Evolutionary conservation across 2,797 vertebrate genomes (phyloP), one percentile per base, ranked within the genome.

Genomic region (Tapirus indicus): DNA sequence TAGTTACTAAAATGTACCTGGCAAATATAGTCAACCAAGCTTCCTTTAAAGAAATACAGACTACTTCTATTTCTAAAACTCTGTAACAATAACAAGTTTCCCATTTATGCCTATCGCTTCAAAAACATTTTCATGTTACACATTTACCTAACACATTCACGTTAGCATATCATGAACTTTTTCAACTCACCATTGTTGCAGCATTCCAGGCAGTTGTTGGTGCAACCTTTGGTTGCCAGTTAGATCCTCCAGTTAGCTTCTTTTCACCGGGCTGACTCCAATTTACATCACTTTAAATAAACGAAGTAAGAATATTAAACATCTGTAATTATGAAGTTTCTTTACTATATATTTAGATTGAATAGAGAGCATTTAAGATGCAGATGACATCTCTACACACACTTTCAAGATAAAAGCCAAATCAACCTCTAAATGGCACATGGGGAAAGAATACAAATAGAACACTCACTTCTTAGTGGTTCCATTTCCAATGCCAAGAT

Each of bases 181-280:
- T 71, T n/a, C 69, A 79, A 97, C 99, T 99, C 98, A 99, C 99
- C 99, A 99, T 99, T 0, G 99, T 99, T 1, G 99, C 99, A 96
- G 99, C 99, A n/a, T 99, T 99, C 99, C 99, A 99, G 14, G 99
- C 99, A 95, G 99, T 99, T 85, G 99, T 99, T 9, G 99, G 99
- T 74, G 99, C 99, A 10, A 98, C 99, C 99, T 99, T 99, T 98
- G 99, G 99, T 96, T 99, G 99, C 99, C 99, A 99, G 98, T 99
- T 99, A 98, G 98, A 99, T 97, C 99, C 99, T 97, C 99, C 99
- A 12, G 99, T 99, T 97, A 99, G 98, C 97, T 99, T 99, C 99
- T 99, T 99, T 98, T 99, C 99, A 96, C 99, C 99, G 62, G 99
- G 99, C 95, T 99, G 99, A 99, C 99, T 99, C 99, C 99, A 99